Percentiles rank a stretch among this genome's conserved stretches.
Evolutionary conservation across 2,113 vertebrate genomes (phyloP).

Genomic region (Gallinago undulata): DNA sequence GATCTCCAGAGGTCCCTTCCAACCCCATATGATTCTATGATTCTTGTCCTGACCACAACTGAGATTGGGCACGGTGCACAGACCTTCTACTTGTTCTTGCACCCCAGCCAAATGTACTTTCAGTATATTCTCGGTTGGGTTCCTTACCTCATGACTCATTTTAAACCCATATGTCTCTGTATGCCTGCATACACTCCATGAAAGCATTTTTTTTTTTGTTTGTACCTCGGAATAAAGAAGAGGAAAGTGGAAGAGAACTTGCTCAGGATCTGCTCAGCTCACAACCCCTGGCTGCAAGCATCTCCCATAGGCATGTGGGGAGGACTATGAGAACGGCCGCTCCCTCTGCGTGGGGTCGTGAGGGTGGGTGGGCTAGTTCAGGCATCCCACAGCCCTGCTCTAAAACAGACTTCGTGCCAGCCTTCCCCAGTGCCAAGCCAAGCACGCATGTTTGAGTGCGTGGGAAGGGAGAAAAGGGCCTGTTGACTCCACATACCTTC

Average conservation of each 20-base stretch:
- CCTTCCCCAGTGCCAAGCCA: background rate
- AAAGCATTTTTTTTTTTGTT: background rate
- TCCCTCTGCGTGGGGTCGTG: background rate
- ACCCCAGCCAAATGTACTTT: accelerated
- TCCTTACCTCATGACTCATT: background rate
- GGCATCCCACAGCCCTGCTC: background rate
- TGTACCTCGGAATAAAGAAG: background rate
- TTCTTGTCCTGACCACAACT: background rate
- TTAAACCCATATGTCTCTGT: background rate
- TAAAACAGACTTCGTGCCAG: background rate
- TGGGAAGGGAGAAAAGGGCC: background rate
- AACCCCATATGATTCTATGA: no score
- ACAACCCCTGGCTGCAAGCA: background rate
- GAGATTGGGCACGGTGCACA: background rate
- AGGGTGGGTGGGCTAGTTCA: background rate
- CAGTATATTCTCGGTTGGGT: background rate
- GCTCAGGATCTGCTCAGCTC: background rate
- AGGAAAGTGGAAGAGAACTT: background rate
- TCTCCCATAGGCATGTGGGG: no score
- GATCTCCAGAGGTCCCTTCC: no score
- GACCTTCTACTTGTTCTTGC: background rate
- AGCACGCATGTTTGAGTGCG: background rate
- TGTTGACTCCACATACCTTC: background rate
- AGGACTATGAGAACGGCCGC: background rate
- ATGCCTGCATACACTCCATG: background rate